Conservation (phyloP, 92 coral and sea anemone genomes). For the Bergia puertoricense region DNA sequence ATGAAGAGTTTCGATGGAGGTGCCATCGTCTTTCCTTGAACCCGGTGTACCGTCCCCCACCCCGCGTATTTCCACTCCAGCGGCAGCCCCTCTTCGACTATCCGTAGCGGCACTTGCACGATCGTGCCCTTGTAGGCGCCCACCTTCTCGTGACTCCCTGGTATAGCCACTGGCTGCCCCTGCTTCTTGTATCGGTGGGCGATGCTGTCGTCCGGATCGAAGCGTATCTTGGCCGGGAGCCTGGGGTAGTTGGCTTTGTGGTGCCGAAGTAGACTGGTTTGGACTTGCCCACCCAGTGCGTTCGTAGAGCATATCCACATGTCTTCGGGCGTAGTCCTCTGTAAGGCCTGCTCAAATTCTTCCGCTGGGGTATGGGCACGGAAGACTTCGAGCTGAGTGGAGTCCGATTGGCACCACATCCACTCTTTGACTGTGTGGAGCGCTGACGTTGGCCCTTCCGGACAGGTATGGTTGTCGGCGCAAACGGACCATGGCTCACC, state of each 20-base stretch:
- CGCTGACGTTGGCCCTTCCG: background rate
- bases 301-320: conserved; percentile 20
- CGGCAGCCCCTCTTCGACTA: conserved; percentile 7
- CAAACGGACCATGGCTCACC: too few species aligned
- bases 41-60: conserved; percentile 21
- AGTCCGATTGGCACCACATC: conserved; percentile 24
- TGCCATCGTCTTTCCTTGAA: conserved; percentile 10
- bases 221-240: conserved; percentile 19
- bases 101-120: conserved; percentile 1
- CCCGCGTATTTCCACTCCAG: conserved; percentile 37
- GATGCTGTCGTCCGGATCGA: conserved; percentile 31
- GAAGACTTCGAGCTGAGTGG: conserved; percentile 4
- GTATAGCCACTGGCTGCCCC: conserved; percentile 8
- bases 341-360: conserved; percentile 27
- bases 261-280: background rate
- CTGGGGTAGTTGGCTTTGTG: conserved; percentile 6
- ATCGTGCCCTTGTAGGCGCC: background rate
- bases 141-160: conserved; percentile 17
- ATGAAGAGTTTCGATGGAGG: conserved; percentile 17
- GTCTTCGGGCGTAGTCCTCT: conserved; percentile 20
- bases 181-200: conserved; percentile 31
- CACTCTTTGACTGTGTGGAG: background rate
- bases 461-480: background rate
- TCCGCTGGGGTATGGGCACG: background rate
- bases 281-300: conserved; percentile 19